Evolutionary conservation across 2,113 vertebrate species (phyloP), one percentile per base, ranked within the genome.

Genomic region (Elephas maximus): DNA sequence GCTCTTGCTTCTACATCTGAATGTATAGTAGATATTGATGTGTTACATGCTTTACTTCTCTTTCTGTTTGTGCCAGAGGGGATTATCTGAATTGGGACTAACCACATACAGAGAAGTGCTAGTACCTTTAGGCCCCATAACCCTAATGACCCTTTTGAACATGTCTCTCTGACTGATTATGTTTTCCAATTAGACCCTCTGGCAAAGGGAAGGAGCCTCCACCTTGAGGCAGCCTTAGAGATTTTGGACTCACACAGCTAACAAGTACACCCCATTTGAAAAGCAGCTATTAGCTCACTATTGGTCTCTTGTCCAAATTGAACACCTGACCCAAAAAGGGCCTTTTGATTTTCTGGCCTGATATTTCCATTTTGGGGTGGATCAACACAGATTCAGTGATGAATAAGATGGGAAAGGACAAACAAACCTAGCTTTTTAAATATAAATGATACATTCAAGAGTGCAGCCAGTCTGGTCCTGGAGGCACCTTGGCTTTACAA

Each of bases 371-470:
- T 67, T 41, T 57, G 26, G 37, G n/a, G 8, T 91, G 8, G 3
- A 83, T 83, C 44, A 53, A 77, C n/a, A 45, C 6, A 84, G 63
- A 65, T 6, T 71, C 6, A 83, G 24, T 85, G 48, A 86, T 20
- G 89, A 73, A 57, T 65, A 95, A 44, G 45, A 11, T 76, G 63
- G 48, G 11, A 33, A 90, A 93, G 2, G 48, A 41, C 37, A 60
- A 96, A 80, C 0, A 93, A 69, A 7, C 17, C 20, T 81, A 21
- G 74, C 20, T 53, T 90, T 81, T 69, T 28, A 69, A 67, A 62
- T 77, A 53, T 45, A 93, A 86, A 93, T 81, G 80, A 20, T 77
- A 28, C 41, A 48, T 80, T 90, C 4, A 88, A 79, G 37, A 85
- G 81, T 69, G 26, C 30, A 89, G 23, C 14, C 18, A 79, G 21